A percentile compares a stretch with the other conserved stretches of the same genome.
These are phyloP conservation scores for Blastobasis lacticolella DNA, from an alignment of 2,888 invertebrate genomes.

Conservation along the genomic window DNA sequence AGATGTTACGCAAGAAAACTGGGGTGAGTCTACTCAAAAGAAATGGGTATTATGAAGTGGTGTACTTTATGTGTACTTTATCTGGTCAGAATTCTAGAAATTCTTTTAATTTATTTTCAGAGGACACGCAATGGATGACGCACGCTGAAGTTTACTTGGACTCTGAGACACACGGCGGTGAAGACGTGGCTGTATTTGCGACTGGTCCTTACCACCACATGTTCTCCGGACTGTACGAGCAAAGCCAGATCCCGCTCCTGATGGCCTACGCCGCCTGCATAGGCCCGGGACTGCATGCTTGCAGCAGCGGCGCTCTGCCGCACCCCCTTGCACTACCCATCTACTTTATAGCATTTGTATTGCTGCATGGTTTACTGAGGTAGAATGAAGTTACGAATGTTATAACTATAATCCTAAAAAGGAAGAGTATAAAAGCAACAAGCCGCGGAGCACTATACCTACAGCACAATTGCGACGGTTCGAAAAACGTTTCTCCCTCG, in stretches of 20 bases:
- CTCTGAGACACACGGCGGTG: slow-evolving; percentile 82
- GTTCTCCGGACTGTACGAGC: slow-evolving; percentile 84
- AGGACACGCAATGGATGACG: slow-evolving; percentile 21
- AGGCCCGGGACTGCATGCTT: slow-evolving; percentile 46
- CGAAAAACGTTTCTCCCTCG: too few relatives aligned
- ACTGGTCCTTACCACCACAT: slow-evolving; percentile 82
- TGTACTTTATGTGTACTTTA: too few relatives aligned
- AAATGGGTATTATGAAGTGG: too few relatives aligned
- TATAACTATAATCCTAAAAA: too few relatives aligned
- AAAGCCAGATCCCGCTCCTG: slow-evolving; percentile 84
- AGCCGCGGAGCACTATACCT: too few relatives aligned
- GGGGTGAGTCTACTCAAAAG: slow-evolving; percentile 11
- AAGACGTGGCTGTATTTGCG: slow-evolving; percentile 85
- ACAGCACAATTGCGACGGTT: too few relatives aligned
- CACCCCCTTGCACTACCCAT: not conserved
- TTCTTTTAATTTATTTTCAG: slow-evolving; percentile 16
- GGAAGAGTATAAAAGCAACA: too few relatives aligned
- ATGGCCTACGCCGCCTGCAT: slow-evolving; percentile 82
- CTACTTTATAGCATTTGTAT: not conserved
- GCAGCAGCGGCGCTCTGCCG: not conserved
- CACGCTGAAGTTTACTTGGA: slow-evolving; percentile 70
- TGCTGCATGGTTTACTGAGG: not conserved
- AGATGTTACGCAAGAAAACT: slow-evolving; percentile 39
- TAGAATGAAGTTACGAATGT: too few relatives aligned
- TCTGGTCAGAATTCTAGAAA: not conserved